phyloP scores from a whole-genome alignment of 2,888 invertebrate species.

The Xestia sexstrigata region DNA sequence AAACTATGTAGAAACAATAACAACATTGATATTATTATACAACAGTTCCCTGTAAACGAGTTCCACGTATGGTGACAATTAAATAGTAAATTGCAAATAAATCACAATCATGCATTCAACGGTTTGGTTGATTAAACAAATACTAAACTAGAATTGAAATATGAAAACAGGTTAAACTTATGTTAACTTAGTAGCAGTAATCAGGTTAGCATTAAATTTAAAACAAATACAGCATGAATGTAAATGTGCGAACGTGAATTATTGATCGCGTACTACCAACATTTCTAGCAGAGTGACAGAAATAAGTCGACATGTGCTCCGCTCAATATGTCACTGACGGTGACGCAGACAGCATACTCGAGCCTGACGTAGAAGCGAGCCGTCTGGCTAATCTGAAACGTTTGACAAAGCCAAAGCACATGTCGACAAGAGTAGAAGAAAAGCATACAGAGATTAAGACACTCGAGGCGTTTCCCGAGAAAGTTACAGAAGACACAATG shows the following conservation, averaged over 20 bases:
- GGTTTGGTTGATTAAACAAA: conserved; percentile 25
- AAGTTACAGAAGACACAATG: conserved; percentile 65
- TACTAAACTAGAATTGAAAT: conserved; percentile 23
- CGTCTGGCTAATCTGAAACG: conserved; percentile 24
- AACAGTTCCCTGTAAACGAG: conserved; percentile 22
- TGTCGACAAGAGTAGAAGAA: conserved; percentile 62
- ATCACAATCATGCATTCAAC: conserved; percentile 42
- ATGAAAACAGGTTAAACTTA: conserved; percentile 27
- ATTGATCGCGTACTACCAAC: conserved; percentile 42
- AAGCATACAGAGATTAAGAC: conserved; percentile 65
- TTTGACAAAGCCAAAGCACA: conserved; percentile 59
- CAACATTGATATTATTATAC: conserved; percentile 50
- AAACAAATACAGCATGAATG: conserved; percentile 35
- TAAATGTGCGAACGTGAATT: conserved; percentile 42
- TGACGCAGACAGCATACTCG: conserved; percentile 17
- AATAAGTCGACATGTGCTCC: conserved; percentile 64
- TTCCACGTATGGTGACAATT: conserved; percentile 19
- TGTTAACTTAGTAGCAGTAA: conserved; percentile 13
- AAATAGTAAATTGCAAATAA: conserved; percentile 22
- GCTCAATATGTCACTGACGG: conserved; percentile 28
- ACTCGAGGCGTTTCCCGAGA: conserved; percentile 62
- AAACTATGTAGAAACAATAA: conserved; percentile 56
- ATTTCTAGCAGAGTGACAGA: conserved; percentile 55
- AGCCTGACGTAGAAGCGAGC: conserved; percentile 21
- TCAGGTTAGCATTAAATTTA: conserved; percentile 27